phyloP scores from a whole-genome alignment of 2,797 vertebrate species.

The Rachycentron canadum region DNA sequence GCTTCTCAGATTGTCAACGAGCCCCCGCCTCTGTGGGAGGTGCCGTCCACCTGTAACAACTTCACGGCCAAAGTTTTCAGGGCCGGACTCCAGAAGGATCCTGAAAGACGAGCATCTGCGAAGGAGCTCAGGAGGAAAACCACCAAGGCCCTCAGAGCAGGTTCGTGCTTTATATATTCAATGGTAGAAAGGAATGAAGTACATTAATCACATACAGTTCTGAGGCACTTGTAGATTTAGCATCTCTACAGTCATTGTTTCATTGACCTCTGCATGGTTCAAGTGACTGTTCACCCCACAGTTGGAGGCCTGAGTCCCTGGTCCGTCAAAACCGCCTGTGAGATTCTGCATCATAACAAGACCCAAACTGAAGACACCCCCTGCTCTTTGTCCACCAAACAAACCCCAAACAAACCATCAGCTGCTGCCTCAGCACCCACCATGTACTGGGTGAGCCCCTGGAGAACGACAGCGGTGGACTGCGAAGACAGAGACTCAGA shows the following conservation, averaged over 20 bases:
- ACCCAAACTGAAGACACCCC: constrained; percentile 20
- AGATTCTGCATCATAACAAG: constrained; percentile 41
- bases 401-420: background rate
- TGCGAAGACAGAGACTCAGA: constrained; percentile 48
- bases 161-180: constrained; percentile 65
- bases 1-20: constrained; percentile 91
- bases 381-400: constrained; percentile 15
- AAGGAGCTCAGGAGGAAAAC: constrained; percentile 86
- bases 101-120: constrained; percentile 84
- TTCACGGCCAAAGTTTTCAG: constrained; percentile 90
- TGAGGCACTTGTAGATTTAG: no score
- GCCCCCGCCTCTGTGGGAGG: constrained; percentile 94
- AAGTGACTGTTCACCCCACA: constrained; percentile 49
- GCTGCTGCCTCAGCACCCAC: constrained; percentile 33
- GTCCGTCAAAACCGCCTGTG: constrained; percentile 61
- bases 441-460: constrained; percentile 85
- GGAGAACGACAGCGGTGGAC: constrained; percentile 81
- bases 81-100: constrained; percentile 92
- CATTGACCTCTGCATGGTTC: background rate
- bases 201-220: no score
- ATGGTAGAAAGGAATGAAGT: no score
- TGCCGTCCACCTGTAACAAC: constrained; percentile 90
- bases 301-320: constrained; percentile 74
- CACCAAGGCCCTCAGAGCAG: constrained; percentile 87
- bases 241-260: no score